phyloP scores from a whole-genome alignment of 2,797 vertebrate species.

The Podargus strigoides region DNA sequence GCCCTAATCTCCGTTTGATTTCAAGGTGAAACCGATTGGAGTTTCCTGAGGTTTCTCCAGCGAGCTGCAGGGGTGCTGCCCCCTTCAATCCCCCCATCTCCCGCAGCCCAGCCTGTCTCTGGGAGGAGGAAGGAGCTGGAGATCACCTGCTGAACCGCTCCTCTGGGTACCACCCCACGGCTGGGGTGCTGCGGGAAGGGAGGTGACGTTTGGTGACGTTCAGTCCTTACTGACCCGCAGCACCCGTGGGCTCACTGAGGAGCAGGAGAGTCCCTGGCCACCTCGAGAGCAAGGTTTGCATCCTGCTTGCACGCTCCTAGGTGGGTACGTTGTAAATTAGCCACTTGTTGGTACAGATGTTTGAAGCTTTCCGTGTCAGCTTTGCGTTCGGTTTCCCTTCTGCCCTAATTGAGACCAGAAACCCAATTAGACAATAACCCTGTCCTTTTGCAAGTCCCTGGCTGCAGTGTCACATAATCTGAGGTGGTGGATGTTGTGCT shows the following conservation, averaged over 20 bases:
- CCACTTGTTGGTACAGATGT: conserved; percentile 3
- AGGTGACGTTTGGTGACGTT: accelerated
- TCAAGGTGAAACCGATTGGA: conserved; percentile 26
- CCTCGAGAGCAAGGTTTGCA: neutral
- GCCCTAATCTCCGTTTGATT: conserved; percentile 59
- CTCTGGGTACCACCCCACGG: neutral
- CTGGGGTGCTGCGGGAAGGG: accelerated
- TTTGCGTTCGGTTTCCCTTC: neutral
- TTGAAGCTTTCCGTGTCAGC: neutral
- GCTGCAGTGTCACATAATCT: neutral
- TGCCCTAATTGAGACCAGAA: conserved; percentile 57
- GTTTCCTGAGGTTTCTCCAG: conserved; percentile 46
- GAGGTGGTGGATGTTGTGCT: neutral
- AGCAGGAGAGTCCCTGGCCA: neutral
- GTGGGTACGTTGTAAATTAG: neutral
- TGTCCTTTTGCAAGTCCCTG: neutral
- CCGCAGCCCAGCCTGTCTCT: neutral
- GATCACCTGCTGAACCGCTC: neutral
- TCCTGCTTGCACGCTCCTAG: neutral
- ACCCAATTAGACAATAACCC: conserved; percentile 49
- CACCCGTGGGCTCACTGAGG: accelerated
- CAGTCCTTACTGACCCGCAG: neutral
- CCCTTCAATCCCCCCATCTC: neutral
- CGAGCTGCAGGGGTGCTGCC: neutral
- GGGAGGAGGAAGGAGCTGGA: neutral